phyloP scores from a whole-genome alignment of 1,140 invertebrate genomes.

The Micrasema minimum region DNA sequence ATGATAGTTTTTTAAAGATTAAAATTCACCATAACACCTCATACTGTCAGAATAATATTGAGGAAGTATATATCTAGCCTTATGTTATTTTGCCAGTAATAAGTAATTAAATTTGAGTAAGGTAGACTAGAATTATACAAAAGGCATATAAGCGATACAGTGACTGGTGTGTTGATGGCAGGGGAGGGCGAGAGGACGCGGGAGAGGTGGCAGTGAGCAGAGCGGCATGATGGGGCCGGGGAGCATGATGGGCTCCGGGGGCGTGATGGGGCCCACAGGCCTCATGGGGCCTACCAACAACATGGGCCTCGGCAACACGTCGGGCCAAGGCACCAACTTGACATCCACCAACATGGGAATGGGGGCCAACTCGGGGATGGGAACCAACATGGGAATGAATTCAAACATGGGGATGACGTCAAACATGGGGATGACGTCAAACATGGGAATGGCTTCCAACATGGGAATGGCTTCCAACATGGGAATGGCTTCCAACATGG shows the following conservation, averaged over 20 bases:
- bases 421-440: constrained; percentile 34
- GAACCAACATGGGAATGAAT: constrained; percentile 35
- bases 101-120: background rate
- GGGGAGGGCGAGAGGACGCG: constrained; percentile 60
- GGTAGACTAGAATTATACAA: constrained; percentile 3
- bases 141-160: constrained; percentile 34
- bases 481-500: constrained; percentile 29
- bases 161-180: constrained; percentile 46
- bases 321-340: constrained; percentile 14
- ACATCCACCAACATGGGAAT: constrained; percentile 10
- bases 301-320: constrained; percentile 42
- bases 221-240: constrained; percentile 20
- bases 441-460: constrained; percentile 31
- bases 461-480: constrained; percentile 18
- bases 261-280: constrained; percentile 10
- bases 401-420: constrained; percentile 7
- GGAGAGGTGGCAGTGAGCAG: constrained; percentile 60
- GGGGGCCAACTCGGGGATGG: constrained; percentile 39
- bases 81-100: too few relatives aligned
- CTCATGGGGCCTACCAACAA: constrained; percentile 34
- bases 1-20: background rate
- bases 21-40: background rate
- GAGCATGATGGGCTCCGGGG: constrained; percentile 35
- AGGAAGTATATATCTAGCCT: too few relatives aligned
- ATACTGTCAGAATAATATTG: too few relatives aligned